These are phyloP conservation scores for Stenopsyche tienmushanensis DNA, from an alignment of 1,140 invertebrate species.

Conservation along the genomic window DNA sequence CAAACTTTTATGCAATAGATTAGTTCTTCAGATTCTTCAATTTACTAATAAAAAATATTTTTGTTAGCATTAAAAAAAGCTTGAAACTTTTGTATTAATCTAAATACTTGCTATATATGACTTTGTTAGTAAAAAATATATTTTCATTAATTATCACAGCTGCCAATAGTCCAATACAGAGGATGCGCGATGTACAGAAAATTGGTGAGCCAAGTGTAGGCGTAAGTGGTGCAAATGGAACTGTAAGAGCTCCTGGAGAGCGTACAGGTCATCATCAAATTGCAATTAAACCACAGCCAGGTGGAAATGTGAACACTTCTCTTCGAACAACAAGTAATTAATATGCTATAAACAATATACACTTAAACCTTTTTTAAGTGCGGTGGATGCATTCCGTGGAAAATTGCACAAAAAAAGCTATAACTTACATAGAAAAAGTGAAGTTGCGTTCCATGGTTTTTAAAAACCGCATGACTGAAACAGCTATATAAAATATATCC, in stretches of 20 bases:
- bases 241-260: background rate
- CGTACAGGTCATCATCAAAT: constrained; percentile 28
- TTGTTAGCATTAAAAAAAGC: background rate
- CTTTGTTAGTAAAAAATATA: background rate
- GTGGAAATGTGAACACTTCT: constrained; percentile 11
- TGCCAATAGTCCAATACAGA: constrained; percentile 38
- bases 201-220: constrained; percentile 26
- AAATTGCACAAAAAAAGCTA: no score
- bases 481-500: no score
- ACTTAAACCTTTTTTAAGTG: no score
- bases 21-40: background rate
- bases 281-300: constrained; percentile 40
- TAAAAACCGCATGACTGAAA: no score
- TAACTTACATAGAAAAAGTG: no score
- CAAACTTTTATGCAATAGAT: background rate
- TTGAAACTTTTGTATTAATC: background rate
- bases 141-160: constrained; percentile 15
- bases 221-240: constrained; percentile 10
- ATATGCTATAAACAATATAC: no score
- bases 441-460: no score
- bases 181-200: constrained; percentile 33
- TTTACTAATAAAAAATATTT: background rate
- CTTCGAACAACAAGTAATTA: constrained; percentile 34
- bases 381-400: no score
- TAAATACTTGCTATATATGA: background rate